Conservation (phyloP, 2,113 vertebrate genomes). For the Galemys pyrenaicus region DNA sequence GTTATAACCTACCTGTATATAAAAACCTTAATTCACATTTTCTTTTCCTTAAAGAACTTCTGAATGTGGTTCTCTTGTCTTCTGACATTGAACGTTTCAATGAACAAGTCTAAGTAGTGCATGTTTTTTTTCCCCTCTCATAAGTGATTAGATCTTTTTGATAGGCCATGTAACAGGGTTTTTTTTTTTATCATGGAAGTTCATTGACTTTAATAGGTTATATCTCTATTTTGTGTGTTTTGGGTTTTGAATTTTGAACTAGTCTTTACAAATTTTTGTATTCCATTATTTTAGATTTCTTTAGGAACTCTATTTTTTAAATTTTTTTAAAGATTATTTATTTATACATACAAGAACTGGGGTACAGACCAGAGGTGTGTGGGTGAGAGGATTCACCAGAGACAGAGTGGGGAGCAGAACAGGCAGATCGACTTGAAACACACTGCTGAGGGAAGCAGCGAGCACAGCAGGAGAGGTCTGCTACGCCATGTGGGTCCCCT, state of each 20-base stretch:
- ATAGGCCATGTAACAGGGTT: neutral
- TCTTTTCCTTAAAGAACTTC: neutral
- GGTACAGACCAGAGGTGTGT: too few relatives aligned
- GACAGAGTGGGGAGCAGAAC: too few relatives aligned
- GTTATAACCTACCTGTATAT: neutral
- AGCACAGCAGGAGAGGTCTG: too few relatives aligned
- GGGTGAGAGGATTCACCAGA: too few relatives aligned
- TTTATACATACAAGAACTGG: too few relatives aligned
- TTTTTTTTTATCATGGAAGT: neutral
- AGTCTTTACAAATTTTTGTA: neutral
- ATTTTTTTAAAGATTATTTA: too few relatives aligned
- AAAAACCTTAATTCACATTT: neutral
- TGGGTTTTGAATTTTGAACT: neutral
- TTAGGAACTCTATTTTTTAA: too few relatives aligned
- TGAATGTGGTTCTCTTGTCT: neutral
- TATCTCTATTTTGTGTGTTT: neutral
- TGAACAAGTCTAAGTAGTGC: neutral
- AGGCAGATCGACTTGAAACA: too few relatives aligned
- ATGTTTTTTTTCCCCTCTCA: neutral
- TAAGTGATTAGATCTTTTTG: neutral
- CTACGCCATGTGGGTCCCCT: too few relatives aligned
- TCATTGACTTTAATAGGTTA: neutral
- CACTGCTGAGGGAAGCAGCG: too few relatives aligned
- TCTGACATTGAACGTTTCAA: neutral
- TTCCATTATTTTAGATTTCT: neutral